phyloP scores from a whole-genome alignment of 2,113 vertebrate species.

The Alethe diademata region DNA sequence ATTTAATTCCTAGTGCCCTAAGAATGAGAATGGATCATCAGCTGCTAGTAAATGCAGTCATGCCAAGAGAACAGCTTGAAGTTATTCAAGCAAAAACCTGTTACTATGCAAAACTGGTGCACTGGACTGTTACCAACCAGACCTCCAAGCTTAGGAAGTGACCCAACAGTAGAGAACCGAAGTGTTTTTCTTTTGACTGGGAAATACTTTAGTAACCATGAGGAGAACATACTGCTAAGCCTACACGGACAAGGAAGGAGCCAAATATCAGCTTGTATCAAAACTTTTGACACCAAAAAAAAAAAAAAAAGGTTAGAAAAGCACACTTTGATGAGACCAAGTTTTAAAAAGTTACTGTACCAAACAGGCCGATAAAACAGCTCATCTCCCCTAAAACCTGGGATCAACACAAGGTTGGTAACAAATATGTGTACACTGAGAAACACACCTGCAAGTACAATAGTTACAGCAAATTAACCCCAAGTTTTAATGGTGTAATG shows the following conservation, averaged over 20 bases:
- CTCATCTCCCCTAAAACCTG: neutral
- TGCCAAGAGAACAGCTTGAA: slow-evolving; percentile 52
- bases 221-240: slow-evolving; percentile 53
- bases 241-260: neutral
- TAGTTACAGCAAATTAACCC: slow-evolving; percentile 62
- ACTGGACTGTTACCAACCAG: slow-evolving; percentile 26
- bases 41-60: slow-evolving; percentile 49
- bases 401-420: neutral
- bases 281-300: neutral
- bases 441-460: slow-evolving; percentile 51
- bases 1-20: slow-evolving; percentile 32
- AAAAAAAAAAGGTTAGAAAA: neutral
- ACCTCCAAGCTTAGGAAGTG: neutral
- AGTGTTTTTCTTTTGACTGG: neutral
- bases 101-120: slow-evolving; percentile 36
- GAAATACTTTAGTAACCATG: slow-evolving; percentile 1
- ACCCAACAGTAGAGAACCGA: slow-evolving; percentile 3
- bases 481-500: slow-evolving; percentile 41
- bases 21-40: slow-evolving; percentile 39
- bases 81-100: slow-evolving; percentile 40
- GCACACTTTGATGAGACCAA: slow-evolving; percentile 11
- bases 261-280: slow-evolving; percentile 1
- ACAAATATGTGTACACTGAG: slow-evolving; percentile 7
- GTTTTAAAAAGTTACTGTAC: neutral
- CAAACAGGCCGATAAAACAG: neutral